Base-by-base conservation (phyloP, 1,140 invertebrate genomes). In the Leptopilina boulardi region DNA sequence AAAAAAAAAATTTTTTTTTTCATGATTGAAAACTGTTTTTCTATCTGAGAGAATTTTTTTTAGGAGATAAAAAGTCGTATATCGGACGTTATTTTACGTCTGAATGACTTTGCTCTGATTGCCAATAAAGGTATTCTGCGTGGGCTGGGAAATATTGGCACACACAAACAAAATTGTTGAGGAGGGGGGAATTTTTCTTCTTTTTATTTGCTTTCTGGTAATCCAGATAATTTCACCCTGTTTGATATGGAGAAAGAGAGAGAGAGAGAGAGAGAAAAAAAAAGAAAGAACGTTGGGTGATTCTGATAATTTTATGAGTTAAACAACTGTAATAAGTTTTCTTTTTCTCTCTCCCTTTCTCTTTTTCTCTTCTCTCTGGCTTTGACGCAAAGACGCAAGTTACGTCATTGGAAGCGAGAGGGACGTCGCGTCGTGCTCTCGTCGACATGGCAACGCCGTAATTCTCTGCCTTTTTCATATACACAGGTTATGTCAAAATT, bases 401-500 rank as follows among this genome's bases (percentile, higher is more conserved):
- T 51, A 51, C 47, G 47, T 51, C 47, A 51, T 51, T 23, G 11
- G 23, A 59, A 3, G 19, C 21, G 23, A 66, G 23, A 30, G 23
- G 23, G 23, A 66, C 56, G 56, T 30, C 10, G 54, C 15, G 3
- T 18, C 3, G 34, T 38, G n/a, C 47, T 9, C 44, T 47, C 13
- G 21, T 66, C 56, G 56, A 66, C 56, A 66, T 66, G 56, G 56
- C 56, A 66, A 66, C 56, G 56, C 56, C 56, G 56, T 66, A 66
- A 66, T 66, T 30, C 56, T 26, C 15, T 54, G 18, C 9, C n/a
- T 21, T 54, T 38, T 51, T 51, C n/a, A 47, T 56, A 23, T 15
- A n/a, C 56, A 26, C 54, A 59, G 21, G 56, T 66, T 66, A 66
- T 66, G 56, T 66, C 56, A 66, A 18, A 18, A 18, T 47, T 47